Evolutionary conservation across 2,888 invertebrate species (phyloP).

Genomic region (Scaptomyza tumidula): DNA sequence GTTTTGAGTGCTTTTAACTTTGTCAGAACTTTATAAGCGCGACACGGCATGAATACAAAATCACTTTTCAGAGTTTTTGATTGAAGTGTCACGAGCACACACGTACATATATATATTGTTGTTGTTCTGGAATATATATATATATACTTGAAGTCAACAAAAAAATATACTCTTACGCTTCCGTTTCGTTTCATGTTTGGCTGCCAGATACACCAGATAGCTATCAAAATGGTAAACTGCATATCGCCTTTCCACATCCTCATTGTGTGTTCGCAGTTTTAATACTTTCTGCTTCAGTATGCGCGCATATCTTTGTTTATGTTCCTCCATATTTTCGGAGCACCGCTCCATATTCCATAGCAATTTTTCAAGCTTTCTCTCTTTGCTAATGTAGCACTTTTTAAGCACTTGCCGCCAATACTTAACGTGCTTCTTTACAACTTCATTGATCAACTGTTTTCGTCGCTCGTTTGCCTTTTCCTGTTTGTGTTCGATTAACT

Average conservation of each 20-base stretch:
- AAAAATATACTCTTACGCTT: slow-evolving; percentile 40
- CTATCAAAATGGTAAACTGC: slow-evolving; percentile 20
- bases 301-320: slow-evolving; percentile 12
- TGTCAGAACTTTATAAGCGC: slow-evolving; percentile 25
- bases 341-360: not conserved
- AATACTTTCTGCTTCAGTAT: not conserved
- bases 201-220: slow-evolving; percentile 30
- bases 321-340: slow-evolving; percentile 26
- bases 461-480: slow-evolving; percentile 10
- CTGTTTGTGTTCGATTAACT: slow-evolving; percentile 2
- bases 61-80: not conserved
- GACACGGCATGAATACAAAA: slow-evolving; percentile 39
- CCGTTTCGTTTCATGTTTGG: slow-evolving; percentile 21
- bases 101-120: not conserved
- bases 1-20: slow-evolving; percentile 46
- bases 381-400: not conserved
- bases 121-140: no score
- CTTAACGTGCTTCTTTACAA: not conserved
- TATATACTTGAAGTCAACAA: slow-evolving; percentile 26
- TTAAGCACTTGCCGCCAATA: not conserved
- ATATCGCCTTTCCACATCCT: slow-evolving; percentile 10
- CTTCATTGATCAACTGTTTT: not conserved
- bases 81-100: slow-evolving; percentile 18
- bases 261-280: slow-evolving; percentile 27
- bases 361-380: not conserved